These are phyloP conservation scores for Helicoverpa assulta DNA, from an alignment of 2,888 invertebrate genomes.

Conservation along the genomic window DNA sequence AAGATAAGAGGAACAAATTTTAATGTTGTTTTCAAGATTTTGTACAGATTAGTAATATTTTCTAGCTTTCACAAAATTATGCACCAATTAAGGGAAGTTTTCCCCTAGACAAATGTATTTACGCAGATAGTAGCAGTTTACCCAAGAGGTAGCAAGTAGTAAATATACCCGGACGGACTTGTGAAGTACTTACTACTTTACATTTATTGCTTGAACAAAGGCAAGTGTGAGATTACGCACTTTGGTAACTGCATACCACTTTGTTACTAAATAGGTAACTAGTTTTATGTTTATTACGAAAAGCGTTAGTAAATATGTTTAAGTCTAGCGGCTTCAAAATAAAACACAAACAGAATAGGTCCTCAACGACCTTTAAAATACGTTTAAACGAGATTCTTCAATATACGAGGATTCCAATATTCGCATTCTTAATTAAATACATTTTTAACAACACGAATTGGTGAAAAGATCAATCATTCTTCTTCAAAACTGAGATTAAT, in stretches of 20 bases:
- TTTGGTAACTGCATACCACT: constrained; percentile 24
- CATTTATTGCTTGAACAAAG: constrained; percentile 7
- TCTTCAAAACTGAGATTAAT: constrained; percentile 17
- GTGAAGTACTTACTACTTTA: constrained; percentile 22
- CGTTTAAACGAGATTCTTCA: neutral
- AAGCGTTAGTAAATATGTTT: neutral
- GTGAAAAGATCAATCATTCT: constrained; percentile 30
- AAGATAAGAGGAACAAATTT: neutral
- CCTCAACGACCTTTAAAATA: neutral
- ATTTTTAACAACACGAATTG: constrained; percentile 5
- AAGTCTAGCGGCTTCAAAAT: neutral
- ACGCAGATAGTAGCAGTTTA: neutral
- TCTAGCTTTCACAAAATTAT: too few relatives aligned
- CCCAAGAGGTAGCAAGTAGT: constrained; percentile 3
- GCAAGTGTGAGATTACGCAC: constrained; percentile 6
- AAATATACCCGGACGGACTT: constrained; percentile 11
- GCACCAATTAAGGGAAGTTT: too few relatives aligned
- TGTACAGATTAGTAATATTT: too few relatives aligned
- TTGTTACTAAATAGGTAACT: constrained; percentile 16
- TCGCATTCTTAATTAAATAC: constrained; percentile 28
- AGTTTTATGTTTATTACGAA: constrained; percentile 10
- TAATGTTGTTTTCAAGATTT: neutral
- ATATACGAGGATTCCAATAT: constrained; percentile 15
- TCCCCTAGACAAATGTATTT: too few relatives aligned
- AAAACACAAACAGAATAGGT: neutral